Evolutionary conservation across 1,140 invertebrate genomes (phyloP).

Genomic region (Sesamia nonagrioides): DNA sequence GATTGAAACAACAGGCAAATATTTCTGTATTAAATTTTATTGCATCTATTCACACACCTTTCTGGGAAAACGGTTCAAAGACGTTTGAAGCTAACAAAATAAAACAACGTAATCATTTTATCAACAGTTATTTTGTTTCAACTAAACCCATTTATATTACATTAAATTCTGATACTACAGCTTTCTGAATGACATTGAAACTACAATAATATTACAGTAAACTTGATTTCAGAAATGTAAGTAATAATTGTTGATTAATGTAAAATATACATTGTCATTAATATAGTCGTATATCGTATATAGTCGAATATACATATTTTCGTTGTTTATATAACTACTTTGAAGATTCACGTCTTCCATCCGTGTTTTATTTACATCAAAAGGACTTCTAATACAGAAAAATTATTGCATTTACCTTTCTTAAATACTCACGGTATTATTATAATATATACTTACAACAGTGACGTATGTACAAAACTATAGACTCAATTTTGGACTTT

Average conservation of each 20-base stretch:
- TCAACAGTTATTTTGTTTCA: constrained; percentile 41
- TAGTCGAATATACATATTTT: constrained; percentile 50
- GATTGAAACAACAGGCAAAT: constrained; percentile 62
- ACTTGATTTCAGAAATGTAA: constrained; percentile 34
- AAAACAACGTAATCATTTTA: constrained; percentile 54
- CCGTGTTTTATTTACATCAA: constrained; percentile 75
- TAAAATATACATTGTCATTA: constrained; percentile 44
- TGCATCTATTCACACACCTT: constrained; percentile 86
- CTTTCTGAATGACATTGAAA: constrained; percentile 28
- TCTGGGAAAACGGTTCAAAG: constrained; percentile 73
- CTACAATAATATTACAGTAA: constrained; percentile 27
- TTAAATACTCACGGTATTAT: constrained; percentile 80
- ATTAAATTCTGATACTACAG: constrained; percentile 16
- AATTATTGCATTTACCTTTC: constrained; percentile 81
- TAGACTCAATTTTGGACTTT: constrained; percentile 86
- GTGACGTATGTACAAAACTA: constrained; percentile 85
- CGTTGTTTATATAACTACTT: constrained; percentile 63
- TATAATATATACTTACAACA: constrained; percentile 84
- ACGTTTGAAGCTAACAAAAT: constrained; percentile 77
- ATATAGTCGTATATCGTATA: constrained; percentile 35
- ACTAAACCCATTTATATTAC: constrained; percentile 37
- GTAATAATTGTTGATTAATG: background rate
- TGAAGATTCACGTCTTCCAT: constrained; percentile 60
- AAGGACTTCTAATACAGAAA: constrained; percentile 81
- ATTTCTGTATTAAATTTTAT: constrained; percentile 87